Base-by-base conservation (phyloP, 2,113 vertebrate species). In the Oreochromis niloticus region DNA sequence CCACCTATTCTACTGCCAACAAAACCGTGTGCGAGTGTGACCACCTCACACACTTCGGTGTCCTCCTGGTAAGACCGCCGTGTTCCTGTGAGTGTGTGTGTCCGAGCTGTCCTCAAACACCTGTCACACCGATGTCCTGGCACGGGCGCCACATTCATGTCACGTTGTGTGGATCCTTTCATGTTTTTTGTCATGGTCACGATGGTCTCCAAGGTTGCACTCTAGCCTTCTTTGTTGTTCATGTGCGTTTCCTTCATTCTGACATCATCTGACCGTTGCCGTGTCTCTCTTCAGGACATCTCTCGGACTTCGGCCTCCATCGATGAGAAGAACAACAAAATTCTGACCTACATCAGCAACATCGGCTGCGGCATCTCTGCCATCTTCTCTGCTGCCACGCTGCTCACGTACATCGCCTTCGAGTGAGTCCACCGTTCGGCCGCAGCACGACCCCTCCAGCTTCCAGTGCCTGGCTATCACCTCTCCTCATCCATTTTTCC, bases 291-390 rank as follows among this genome's bases (percentile, higher is more conserved):
- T 0, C 66, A 99, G 98, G 98, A 99, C 85, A 96, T 99, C 50
- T 97, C 97, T 59, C 95, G 97, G 87, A 91, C 93, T 0, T 87
- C 95, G 1, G 89, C 94, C 0, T 90, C 94, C 66, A 96, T 98
- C 1, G 96, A 98, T 63, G 4, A 85, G 6, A 82, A 91, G 89
- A 97, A 98, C 91, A 97, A 93, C 13, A 96, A 90, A 91, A 93
- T 97, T 22, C 97, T 99, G 75, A 99, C 98, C 75, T 99, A 99
- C 84, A 97, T 99, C 93, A 97, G 97, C 24, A 98, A 99, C 90
- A 95, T 99, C 19, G 98, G 99, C 78, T 99, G 99, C 90, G 98
- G 98, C 13, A 86, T 99, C 89, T 99, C 99, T 1, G 98, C 98
- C 50, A 97, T 99, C 94, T 99, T 98, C 93, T 98, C 98, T 10